Conservation (phyloP, 2,797 vertebrate species). For the Scyliorhinus canicula region DNA sequence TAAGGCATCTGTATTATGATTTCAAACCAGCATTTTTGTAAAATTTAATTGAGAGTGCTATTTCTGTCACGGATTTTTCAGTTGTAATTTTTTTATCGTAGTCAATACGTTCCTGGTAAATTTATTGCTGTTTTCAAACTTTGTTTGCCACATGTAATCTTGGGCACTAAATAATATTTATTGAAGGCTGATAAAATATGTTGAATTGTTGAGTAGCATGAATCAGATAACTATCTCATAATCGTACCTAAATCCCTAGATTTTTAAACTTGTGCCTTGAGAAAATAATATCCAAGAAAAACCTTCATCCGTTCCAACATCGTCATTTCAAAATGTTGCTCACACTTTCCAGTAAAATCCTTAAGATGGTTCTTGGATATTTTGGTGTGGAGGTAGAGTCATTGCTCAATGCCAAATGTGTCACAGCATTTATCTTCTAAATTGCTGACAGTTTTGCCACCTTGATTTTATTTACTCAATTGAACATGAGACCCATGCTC, state of each 20-base stretch:
- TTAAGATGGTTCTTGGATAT: not conserved
- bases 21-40: not conserved
- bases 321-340: not conserved
- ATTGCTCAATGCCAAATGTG: not conserved
- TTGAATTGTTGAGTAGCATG: not conserved
- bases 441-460: not conserved
- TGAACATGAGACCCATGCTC: not conserved
- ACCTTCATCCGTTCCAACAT: not conserved
- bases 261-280: not conserved
- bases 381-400: not conserved
- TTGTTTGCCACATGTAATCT: not conserved
- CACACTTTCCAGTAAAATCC: not conserved
- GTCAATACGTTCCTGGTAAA: not conserved
- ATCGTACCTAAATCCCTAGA: not conserved
- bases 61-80: not conserved
- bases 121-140: not conserved
- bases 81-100: not conserved
- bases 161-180: not conserved
- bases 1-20: not conserved
- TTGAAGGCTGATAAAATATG: not conserved
- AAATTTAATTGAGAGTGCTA: not conserved
- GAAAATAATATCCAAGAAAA: not conserved
- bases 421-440: not conserved
- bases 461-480: not conserved
- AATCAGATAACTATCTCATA: not conserved